Evolutionary conservation across 2,888 invertebrate species (phyloP), one percentile per base, ranked within the genome.

Genomic region (Drosophila barbarae): DNA sequence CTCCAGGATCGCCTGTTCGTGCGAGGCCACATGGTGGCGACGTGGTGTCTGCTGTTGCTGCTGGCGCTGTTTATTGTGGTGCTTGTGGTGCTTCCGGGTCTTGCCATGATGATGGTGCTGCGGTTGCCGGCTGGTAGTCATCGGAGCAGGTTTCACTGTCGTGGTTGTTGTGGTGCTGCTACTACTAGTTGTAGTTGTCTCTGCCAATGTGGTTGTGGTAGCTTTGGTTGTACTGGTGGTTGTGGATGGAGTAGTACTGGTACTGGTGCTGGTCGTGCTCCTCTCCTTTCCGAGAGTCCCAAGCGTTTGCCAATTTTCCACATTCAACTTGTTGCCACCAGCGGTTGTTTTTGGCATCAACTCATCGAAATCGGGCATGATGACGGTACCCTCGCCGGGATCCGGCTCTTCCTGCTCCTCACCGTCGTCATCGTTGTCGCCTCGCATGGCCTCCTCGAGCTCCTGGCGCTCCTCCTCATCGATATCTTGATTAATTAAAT

Each of bases 401-500:
- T 38, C 72, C 15, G 23, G 36, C 6, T n/a, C 66, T 12, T 39
- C 64, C 5, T 8, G 58, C 13, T 39, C 66, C 18, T 50, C 63
- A 18, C 21, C 39, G 36, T 58, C 60, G 12, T 60, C 57, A 35
- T 61, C 66, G 49, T 41, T 65, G 30, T 67, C 68, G 3, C 59
- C 67, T 10, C 68, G 34, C 18, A 59, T 67, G 35, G 60, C 81
- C 10, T 70, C 68, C 35, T 69, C 67, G 3, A 49, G 63, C 30
- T 69, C 60, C 23, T 69, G 69, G 10, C 69, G 64, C 39, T 60
- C 69, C 34, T 68, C 69, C 50, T 72, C 80, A 56, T 81, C 86
- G 53, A 81, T 74, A 72, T 83, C 74, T 64, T 75, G 68, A 77
- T 84, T 85, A 77, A 86, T 87, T 80, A 87, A 86, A 84, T 87